phyloP scores from a whole-genome alignment of 2,113 vertebrate genomes.

The Meles meles region DNA sequence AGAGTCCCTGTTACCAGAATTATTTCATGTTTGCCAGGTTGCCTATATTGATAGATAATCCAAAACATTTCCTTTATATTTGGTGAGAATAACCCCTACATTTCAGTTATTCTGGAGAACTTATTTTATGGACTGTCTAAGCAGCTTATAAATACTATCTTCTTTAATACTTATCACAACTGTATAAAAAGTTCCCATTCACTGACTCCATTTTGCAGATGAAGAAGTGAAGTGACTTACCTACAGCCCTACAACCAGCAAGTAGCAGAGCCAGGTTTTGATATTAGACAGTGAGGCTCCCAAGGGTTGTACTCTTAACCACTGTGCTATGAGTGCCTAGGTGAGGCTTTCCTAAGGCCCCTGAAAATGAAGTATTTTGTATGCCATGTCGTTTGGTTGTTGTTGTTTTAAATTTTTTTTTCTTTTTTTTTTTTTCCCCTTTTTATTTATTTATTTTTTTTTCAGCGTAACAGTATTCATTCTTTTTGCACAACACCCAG shows the following conservation, averaged over 20 bases:
- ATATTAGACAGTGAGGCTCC: background rate
- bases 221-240: background rate
- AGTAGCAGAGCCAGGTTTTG: background rate
- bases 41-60: background rate
- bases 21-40: background rate
- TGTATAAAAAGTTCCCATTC: background rate
- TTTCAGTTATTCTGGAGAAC: background rate
- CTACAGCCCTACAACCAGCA: background rate
- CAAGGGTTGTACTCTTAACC: background rate
- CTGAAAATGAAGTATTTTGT: background rate
- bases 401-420: background rate
- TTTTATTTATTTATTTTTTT: no score
- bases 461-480: no score
- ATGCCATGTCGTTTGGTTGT: background rate
- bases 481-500: no score
- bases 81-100: background rate
- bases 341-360: background rate
- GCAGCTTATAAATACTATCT: background rate
- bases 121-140: slow-evolving; percentile 4
- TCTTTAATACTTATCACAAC: background rate
- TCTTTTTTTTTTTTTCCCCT: no score
- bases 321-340: background rate
- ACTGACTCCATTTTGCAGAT: background rate
- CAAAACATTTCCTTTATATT: slow-evolving; percentile 21
- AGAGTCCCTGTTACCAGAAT: background rate